phyloP scores from a whole-genome alignment of 2,113 vertebrate genomes.

The Onychostoma macrolepis region DNA sequence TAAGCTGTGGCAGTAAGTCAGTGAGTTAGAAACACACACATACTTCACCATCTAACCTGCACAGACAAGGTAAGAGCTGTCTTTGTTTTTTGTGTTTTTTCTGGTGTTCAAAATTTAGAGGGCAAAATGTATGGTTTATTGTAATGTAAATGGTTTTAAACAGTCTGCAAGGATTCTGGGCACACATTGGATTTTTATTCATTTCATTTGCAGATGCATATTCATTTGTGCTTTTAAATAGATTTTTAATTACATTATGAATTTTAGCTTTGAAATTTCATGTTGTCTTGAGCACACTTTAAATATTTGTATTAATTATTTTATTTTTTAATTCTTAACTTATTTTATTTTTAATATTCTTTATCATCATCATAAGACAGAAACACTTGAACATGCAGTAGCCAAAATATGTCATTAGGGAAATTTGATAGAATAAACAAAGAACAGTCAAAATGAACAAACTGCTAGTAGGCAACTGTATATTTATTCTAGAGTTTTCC shows the following conservation, averaged over 20 bases:
- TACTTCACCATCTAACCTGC: conserved; percentile 50
- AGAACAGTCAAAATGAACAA: not conserved
- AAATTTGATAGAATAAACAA: not conserved
- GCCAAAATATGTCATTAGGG: not conserved
- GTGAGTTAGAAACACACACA: conserved; percentile 43
- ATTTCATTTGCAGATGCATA: not conserved
- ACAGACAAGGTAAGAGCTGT: conserved; percentile 46
- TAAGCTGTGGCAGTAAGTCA: conserved; percentile 60
- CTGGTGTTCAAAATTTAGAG: not conserved
- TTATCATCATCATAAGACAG: not conserved
- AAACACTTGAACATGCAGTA: not conserved
- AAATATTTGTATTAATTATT: not conserved
- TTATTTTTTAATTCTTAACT: too few relatives aligned
- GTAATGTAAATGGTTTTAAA: not conserved
- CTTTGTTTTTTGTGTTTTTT: conserved; percentile 6
- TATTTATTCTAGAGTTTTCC: not conserved
- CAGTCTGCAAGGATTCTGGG: not conserved
- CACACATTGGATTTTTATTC: not conserved
- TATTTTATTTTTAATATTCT: not conserved
- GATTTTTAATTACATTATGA: not conserved
- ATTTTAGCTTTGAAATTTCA: not conserved
- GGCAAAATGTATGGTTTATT: not conserved
- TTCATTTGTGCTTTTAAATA: not conserved
- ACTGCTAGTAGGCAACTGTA: not conserved
- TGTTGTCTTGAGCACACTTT: not conserved